These are phyloP conservation scores for Antennarius maculatus DNA, from an alignment of 2,797 vertebrate species.

Conservation along the genomic window DNA sequence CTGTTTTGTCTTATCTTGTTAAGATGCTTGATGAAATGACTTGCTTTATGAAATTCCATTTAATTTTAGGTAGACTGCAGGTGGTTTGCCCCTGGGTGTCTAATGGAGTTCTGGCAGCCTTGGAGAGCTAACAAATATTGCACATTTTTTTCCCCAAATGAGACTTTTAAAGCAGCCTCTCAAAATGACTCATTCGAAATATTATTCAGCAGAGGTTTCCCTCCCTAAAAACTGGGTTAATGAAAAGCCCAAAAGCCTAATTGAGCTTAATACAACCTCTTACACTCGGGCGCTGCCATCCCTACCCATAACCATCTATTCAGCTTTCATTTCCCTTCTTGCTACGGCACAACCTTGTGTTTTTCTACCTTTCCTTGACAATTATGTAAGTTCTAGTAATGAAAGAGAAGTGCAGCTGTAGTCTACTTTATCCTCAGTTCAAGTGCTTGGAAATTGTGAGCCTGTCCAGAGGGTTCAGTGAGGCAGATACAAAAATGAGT, in stretches of 20 bases:
- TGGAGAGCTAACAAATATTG: constrained; percentile 73
- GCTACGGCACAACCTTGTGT: constrained; percentile 43
- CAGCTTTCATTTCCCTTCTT: constrained; percentile 59
- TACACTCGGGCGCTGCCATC: constrained; percentile 65
- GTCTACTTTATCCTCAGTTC: constrained; percentile 49
- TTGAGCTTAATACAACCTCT: constrained; percentile 79
- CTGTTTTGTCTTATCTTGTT: constrained; percentile 45
- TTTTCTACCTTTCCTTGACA: constrained; percentile 56
- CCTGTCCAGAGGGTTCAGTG: constrained; percentile 41
- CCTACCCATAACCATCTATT: constrained; percentile 63
- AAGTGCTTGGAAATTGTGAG: constrained; percentile 51
- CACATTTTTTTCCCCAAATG: constrained; percentile 49
- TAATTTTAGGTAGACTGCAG: constrained; percentile 65
- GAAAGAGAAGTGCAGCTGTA: constrained; percentile 61
- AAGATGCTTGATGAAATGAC: constrained; percentile 51
- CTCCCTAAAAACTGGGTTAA: constrained; percentile 82
- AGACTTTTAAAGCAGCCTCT: constrained; percentile 65
- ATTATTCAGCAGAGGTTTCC: constrained; percentile 82
- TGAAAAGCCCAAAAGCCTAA: constrained; percentile 84
- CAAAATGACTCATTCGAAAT: constrained; percentile 70
- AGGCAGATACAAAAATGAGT: constrained; percentile 40
- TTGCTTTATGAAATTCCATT: constrained; percentile 66
- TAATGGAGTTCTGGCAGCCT: constrained; percentile 71
- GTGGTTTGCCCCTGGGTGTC: constrained; percentile 61
- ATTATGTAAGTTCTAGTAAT: constrained; percentile 61